Conservation (phyloP, 2,888 invertebrate genomes). For the Electrophaes corylata region DNA sequence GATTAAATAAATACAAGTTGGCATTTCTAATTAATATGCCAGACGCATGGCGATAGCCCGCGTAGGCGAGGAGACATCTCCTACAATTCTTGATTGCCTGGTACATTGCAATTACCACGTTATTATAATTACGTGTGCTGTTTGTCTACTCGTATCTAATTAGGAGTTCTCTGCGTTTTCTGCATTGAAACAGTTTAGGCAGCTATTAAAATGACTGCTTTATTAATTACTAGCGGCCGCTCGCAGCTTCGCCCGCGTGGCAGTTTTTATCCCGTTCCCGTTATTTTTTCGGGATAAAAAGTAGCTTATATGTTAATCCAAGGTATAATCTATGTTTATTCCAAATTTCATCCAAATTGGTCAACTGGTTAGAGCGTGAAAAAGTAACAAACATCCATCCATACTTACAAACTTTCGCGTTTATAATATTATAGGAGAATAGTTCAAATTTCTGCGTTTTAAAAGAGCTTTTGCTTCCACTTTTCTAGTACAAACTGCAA, state of each 20-base stretch:
- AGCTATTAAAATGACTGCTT: not conserved
- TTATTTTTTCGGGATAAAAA: no score
- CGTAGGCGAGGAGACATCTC: constrained; percentile 63
- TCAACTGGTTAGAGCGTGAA: no score
- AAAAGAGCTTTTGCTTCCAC: no score
- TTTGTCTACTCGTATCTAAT: constrained; percentile 58
- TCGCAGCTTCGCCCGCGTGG: no score
- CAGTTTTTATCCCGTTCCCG: no score
- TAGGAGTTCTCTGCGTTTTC: not conserved
- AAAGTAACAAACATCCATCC: no score
- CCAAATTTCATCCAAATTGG: no score
- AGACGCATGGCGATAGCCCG: constrained; percentile 74
- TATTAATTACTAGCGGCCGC: no score
- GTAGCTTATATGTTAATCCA: no score
- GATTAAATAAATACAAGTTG: constrained; percentile 81
- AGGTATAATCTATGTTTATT: no score
- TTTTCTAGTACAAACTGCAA: no score
- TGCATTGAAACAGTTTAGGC: constrained; percentile 3
- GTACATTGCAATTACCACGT: constrained; percentile 70
- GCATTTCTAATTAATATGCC: constrained; percentile 80
- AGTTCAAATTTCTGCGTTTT: no score
- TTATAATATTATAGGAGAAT: not conserved
- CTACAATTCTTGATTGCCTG: constrained; percentile 62
- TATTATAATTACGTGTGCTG: constrained; percentile 65
- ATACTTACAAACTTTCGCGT: not conserved